phyloP scores from a whole-genome alignment of 1,140 invertebrate species.

The Lepidostoma basale region DNA sequence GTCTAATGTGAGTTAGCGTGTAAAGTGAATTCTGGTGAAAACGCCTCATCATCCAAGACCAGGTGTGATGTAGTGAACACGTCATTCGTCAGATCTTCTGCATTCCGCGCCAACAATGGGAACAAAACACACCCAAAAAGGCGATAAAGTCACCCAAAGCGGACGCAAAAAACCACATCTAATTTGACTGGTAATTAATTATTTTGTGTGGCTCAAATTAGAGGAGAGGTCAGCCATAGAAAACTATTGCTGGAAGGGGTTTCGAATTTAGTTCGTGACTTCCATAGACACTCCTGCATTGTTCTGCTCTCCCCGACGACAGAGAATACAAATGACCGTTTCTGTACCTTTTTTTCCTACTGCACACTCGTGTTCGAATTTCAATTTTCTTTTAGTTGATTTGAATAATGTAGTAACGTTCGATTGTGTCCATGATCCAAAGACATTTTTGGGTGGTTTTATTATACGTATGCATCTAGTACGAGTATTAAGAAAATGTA shows the following conservation, averaged over 20 bases:
- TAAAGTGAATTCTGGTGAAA: constrained; percentile 9
- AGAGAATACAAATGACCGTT: constrained; percentile 6
- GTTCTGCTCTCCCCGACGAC: constrained; percentile 7
- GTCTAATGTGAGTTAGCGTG: not conserved
- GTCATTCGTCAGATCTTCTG: not conserved
- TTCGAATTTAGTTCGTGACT: constrained; percentile 40
- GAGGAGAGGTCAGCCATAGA: constrained; percentile 28
- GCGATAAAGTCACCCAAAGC: constrained; percentile 23
- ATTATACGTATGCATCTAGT: no score
- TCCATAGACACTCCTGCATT: constrained; percentile 20
- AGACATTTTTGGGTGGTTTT: no score
- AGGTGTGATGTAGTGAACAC: constrained; percentile 15
- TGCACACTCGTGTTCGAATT: not conserved
- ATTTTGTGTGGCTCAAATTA: constrained; percentile 41
- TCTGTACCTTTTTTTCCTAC: not conserved
- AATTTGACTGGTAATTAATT: constrained; percentile 44
- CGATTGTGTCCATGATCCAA: no score
- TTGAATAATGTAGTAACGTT: no score
- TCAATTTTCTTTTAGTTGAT: constrained; percentile 12
- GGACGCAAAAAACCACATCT: constrained; percentile 14
- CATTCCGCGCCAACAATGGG: constrained; percentile 1
- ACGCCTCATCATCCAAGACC: constrained; percentile 8
- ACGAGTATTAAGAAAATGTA: no score
- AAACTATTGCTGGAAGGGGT: constrained; percentile 17
- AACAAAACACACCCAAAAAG: constrained; percentile 2